Base-by-base conservation (phyloP, 2,113 vertebrate species). In the Triplophysa rosa region DNA sequence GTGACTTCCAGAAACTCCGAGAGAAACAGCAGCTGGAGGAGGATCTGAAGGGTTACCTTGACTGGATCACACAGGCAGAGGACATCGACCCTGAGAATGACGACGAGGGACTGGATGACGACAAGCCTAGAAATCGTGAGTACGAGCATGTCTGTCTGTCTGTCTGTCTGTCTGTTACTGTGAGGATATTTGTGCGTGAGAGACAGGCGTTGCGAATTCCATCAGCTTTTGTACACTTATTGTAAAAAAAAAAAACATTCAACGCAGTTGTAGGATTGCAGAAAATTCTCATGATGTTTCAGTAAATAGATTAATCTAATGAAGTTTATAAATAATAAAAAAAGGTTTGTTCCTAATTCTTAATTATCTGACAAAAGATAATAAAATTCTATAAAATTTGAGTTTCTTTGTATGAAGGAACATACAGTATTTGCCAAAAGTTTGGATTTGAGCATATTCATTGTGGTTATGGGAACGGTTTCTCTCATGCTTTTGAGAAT, bases 51-150 rank as follows among this genome's bases (percentile, higher is more conserved):
- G 98, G 98, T 76, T 99, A 99, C 88, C 90, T 99, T 84, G 98
- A 99, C 91, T 99, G 98, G 98, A 99, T 99, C 91, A 99, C 97
- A 47, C 97, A 99, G 91, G 98, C 98, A 8, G 98, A 99, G 89
- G 98, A 99, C 84, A 99, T 99, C 2, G 98, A 99, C 88, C 98
- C 98, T 0, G 98, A 99, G 90, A 99, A 99, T 11, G 98, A 99
- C 86, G 98, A 99, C 13, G 97, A 99, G 85, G 97, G 97, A 82
- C 87, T 98, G 89, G 96, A 98, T 3, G 98, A 99, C 66, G 97
- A 98, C 84, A 99, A 98, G 80, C 97, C 97, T 45, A 93, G 98
- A 89, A 99, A 98, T 92, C 93, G 98, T 99, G 90, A 98, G 95
- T 88, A 70, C 26, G 12, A 33, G 33, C 7, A 0, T 37, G 5